phyloP scores from a whole-genome alignment of 2,888 invertebrate species.

The Drosophila engyochracea region DNA sequence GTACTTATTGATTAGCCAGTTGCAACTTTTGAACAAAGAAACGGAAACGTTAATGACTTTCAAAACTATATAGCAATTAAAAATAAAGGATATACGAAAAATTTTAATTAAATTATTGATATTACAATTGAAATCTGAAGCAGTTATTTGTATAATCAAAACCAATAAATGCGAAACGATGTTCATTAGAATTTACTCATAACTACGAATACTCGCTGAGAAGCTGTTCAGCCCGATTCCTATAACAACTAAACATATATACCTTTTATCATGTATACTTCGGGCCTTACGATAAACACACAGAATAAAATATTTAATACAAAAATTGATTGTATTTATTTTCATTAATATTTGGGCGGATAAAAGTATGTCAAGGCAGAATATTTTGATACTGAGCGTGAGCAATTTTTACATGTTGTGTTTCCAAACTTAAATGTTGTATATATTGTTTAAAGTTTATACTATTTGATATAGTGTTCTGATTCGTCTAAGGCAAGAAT shows the following conservation, averaged over 20 bases:
- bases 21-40: not conserved
- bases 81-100: not conserved
- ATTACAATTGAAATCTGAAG: not conserved
- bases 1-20: constrained; percentile 1
- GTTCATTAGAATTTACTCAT: constrained; percentile 57
- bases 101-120: not conserved
- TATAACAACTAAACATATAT: constrained; percentile 9
- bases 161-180: constrained; percentile 32
- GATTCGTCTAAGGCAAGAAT: not conserved
- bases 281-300: not conserved
- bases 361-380: not conserved
- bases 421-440: no score
- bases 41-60: not conserved
- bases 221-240: constrained; percentile 30
- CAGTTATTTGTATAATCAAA: not conserved
- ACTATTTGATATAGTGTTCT: no score
- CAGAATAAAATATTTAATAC: constrained; percentile 13
- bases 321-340: not conserved
- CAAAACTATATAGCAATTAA: not conserved
- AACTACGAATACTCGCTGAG: constrained; percentile 48
- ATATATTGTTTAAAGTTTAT: not conserved
- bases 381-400: not conserved
- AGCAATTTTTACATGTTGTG: no score
- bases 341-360: not conserved
- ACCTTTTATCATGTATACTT: constrained; percentile 1